Base-by-base conservation (phyloP, 2,888 invertebrate genomes). In the Keiferia lycopersicella region DNA sequence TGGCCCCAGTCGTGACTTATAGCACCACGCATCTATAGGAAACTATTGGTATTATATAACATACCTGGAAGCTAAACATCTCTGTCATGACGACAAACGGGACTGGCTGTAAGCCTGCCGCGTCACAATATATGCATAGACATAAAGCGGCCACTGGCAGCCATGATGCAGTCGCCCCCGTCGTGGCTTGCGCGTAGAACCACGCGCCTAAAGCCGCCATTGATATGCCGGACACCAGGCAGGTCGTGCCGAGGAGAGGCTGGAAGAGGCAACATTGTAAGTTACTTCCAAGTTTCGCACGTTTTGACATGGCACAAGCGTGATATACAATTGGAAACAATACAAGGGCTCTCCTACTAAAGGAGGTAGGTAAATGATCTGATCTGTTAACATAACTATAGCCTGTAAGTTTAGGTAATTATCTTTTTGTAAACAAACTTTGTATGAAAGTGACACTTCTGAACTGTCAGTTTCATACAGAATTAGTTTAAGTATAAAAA, bases 41-140 rank as follows among this genome's bases (percentile, higher is more conserved):
- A n/a, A n/a, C n/a, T n/a, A n/a, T n/a, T n/a, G n/a, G n/a, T n/a
- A n/a, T n/a, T n/a, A n/a, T n/a, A n/a, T n/a, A n/a, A n/a, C n/a
- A 34, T 10, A 34, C 34, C 34, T 34, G 34, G 8, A 34, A 34
- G 34, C 84, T 82, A 70, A 91, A 91, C 85, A 91, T 90, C 77
- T 91, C 91, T 0, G 90, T 89, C 90, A 91, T 90, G 11, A 90
- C 83, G 10, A 91, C 89, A 64, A 89, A 91, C 0, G 91, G 89
- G 66, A 91, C 89, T 0, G 91, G 91, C 67, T 91, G 91, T 41
- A 90, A 69, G 0, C 91, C 91, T 0, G 88, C 89, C 0, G 91
- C 91, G 69, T 91, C 91, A 65, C 90, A 90, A 76, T 86, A 91
- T 66, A 91, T 91, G 73, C 90, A 91, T 12, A 91, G 75, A 48